These are phyloP conservation scores for Gambelia wislizenii DNA, from an alignment of 2,797 vertebrate genomes.

Conservation along the genomic window DNA sequence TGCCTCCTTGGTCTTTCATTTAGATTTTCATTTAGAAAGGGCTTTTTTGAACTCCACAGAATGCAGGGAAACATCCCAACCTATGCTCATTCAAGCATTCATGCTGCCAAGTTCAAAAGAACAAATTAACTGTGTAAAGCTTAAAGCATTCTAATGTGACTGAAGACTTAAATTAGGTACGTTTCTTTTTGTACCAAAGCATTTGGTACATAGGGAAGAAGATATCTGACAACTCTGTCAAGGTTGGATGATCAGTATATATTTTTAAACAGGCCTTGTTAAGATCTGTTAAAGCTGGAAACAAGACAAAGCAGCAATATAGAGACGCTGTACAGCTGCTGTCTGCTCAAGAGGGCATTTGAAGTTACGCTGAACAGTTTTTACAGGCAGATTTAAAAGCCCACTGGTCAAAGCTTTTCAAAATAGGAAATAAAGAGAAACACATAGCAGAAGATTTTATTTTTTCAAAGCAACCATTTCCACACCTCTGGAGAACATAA, in stretches of 20 bases:
- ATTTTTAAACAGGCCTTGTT: slow-evolving; percentile 51
- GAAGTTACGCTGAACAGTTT: slow-evolving; percentile 42
- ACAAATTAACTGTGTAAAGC: slow-evolving; percentile 26
- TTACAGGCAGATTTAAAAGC: slow-evolving; percentile 53
- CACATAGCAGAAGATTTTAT: not conserved
- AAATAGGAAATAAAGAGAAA: slow-evolving; percentile 28
- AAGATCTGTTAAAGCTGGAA: slow-evolving; percentile 59
- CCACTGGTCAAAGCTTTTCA: slow-evolving; percentile 23
- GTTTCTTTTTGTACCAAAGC: not conserved
- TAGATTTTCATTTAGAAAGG: not conserved
- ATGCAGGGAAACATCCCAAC: not conserved
- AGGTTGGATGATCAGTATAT: slow-evolving; percentile 21
- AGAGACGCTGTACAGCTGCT: slow-evolving; percentile 45
- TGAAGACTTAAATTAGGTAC: slow-evolving; percentile 32
- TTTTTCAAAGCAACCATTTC: slow-evolving; percentile 24
- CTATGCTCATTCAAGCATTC: not conserved
- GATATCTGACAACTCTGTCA: not conserved
- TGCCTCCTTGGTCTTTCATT: not conserved
- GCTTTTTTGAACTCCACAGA: not conserved
- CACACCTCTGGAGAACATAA: not conserved
- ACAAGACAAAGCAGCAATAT: slow-evolving; percentile 55
- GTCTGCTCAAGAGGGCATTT: slow-evolving; percentile 49
- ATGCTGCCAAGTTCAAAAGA: not conserved
- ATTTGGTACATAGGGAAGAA: slow-evolving; percentile 25
- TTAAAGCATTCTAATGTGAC: slow-evolving; percentile 11